phyloP scores from a whole-genome alignment of 2,888 invertebrate genomes.

The Agrilus cyanescens region DNA sequence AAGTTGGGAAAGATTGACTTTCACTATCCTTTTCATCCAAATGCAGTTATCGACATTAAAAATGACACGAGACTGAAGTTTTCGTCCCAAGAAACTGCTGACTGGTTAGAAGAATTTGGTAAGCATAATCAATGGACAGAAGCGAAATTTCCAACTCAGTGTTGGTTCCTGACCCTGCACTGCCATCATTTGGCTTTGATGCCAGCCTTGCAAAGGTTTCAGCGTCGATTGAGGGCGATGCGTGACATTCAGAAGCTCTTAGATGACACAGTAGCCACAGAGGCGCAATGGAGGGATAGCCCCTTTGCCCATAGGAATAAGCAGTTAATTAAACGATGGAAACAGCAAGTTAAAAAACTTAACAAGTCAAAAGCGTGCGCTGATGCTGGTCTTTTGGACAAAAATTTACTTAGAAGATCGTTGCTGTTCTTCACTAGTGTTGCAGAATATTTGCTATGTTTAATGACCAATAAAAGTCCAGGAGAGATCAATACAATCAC shows the following conservation, averaged over 20 bases:
- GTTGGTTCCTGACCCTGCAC: slow-evolving; percentile 93
- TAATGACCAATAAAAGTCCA: slow-evolving; percentile 46
- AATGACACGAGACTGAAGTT: slow-evolving; percentile 76
- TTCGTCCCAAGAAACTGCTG: slow-evolving; percentile 67
- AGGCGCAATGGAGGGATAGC: slow-evolving; percentile 70
- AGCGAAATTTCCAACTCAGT: slow-evolving; percentile 89
- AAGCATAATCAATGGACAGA: slow-evolving; percentile 55
- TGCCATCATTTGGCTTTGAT: slow-evolving; percentile 86
- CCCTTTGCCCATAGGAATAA: slow-evolving; percentile 68
- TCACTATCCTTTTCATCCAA: slow-evolving; percentile 77
- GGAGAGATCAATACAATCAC: slow-evolving; percentile 36
- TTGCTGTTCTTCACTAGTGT: slow-evolving; percentile 81
- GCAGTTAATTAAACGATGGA: slow-evolving; percentile 76
- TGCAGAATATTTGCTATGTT: slow-evolving; percentile 62
- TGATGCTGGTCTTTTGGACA: slow-evolving; percentile 81
- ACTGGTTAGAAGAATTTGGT: slow-evolving; percentile 61
- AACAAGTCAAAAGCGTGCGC: slow-evolving; percentile 82
- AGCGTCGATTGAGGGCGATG: slow-evolving; percentile 60
- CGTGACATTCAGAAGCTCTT: slow-evolving; percentile 80
- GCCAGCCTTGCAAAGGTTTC: slow-evolving; percentile 78
- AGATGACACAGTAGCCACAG: slow-evolving; percentile 70
- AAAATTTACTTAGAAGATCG: slow-evolving; percentile 66
- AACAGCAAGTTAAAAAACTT: slow-evolving; percentile 68
- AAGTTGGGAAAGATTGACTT: slow-evolving; percentile 83
- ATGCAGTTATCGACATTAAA: slow-evolving; percentile 57